Evolutionary conservation across 2,113 vertebrate species (phyloP), one percentile per base, ranked within the genome.

Genomic region (Hemichromis elongatus): DNA sequence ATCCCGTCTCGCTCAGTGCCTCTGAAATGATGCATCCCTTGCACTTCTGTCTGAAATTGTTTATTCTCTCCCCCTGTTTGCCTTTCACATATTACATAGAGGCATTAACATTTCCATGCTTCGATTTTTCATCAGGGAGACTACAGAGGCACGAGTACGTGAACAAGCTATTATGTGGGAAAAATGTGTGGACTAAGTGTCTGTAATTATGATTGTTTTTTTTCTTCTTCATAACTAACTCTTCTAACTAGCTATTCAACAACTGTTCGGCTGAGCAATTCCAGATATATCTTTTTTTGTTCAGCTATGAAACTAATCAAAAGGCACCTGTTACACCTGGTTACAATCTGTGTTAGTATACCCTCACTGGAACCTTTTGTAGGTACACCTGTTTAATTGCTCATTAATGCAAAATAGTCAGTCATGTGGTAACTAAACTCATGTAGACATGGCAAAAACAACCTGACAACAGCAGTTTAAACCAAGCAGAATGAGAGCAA

Each of bases 1-100:
- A 95, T 92, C 86, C 87, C n/a, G 84, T 92, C 92, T 89, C 56
- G 16, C 77, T 90, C 86, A 86, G 93, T 94, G 88, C 88, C 52
- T 86, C 86, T 90, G 91, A 93, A 92, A 94, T 93, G 87, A 90
- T 86, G 85, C 80, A 61, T 89, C 79, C 79, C 80, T 84, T 91
- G 87, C 86, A 89, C 88, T 87, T 94, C 68, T 83, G 87, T 88
- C 78, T 90, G 79, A 66, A 87, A 81, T 85, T 87, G 85, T 89
- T 94, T 91, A 87, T 88, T 88, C 82, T 89, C 40, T 40, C 40
- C 18, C 30, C 80, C 37, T 55, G 53, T 84, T 80, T 50, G 33
- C 59, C 42, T 80, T 91, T 92, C 61, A 90, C 83, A 90, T 84
- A 91, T 88, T 61, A 88, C 80, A 42, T n/a, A 24, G 42, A 10